Conservation (phyloP, 2,797 vertebrate species). For the Rhabdomys pumilio region DNA sequence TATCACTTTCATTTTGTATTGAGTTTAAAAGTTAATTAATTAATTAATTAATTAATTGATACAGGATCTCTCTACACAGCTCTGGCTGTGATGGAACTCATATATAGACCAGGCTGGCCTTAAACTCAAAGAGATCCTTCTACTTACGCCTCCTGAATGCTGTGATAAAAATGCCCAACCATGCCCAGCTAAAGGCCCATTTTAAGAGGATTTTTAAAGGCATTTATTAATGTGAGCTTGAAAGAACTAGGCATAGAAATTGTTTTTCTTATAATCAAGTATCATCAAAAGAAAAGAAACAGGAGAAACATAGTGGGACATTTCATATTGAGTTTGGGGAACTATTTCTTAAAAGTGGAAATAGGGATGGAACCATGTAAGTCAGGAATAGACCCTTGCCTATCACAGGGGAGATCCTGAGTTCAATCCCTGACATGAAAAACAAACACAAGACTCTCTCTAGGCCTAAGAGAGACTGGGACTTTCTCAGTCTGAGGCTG, state of each 20-base stretch:
- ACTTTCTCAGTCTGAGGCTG: background rate
- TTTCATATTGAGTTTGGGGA: constrained; percentile 24
- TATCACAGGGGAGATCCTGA: background rate
- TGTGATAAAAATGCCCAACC: background rate
- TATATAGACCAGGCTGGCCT: background rate
- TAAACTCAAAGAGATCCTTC: background rate
- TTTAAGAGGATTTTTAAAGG: constrained; percentile 41
- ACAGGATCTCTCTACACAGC: too few species aligned
- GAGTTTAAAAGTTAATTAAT: background rate
- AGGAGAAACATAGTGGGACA: background rate
- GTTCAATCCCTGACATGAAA: background rate
- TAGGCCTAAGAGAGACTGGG: background rate
- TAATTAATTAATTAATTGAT: background rate
- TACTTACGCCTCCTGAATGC: background rate
- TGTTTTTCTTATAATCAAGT: background rate
- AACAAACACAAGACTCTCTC: background rate
- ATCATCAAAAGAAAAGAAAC: constrained; percentile 39
- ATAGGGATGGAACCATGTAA: background rate
- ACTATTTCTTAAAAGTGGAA: constrained; percentile 61
- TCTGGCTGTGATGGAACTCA: background rate
- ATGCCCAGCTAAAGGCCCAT: background rate
- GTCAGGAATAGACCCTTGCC: background rate
- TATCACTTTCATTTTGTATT: constrained; percentile 18
- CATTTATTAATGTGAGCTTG: constrained; percentile 31
- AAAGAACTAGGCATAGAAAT: constrained; percentile 27